Base-by-base conservation (phyloP, 2,797 vertebrate species). In the Pseudochaenichthys georgianus region DNA sequence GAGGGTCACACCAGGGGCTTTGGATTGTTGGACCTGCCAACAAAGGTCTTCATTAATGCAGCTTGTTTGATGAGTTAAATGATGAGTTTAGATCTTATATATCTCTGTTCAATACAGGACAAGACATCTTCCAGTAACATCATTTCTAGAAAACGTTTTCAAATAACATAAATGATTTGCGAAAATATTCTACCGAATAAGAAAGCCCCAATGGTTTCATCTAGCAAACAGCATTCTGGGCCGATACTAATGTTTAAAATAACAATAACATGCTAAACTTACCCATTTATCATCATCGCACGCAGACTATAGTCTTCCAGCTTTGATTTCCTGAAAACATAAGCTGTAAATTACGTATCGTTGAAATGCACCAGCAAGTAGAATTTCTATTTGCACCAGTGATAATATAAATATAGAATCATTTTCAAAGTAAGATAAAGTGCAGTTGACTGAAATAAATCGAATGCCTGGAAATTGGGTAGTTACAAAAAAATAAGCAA, bases 291-390 rank as follows among this genome's bases (percentile, higher is more conserved):
- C 13, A 21, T 42, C 9, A 45, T 23, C 38, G 41, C 48, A 16
- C 21, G 21, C 21, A 21, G 21, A 21, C 51, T 17, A 21, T 34
- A 55, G 5, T 28, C 12, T 12, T n/a, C 5, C 13, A 23, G 8
- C 21, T 70, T 74, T 62, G 42, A 61, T 53, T 58, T 71, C 1
- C 28, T 46, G 51, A 67, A 15, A 70, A 23, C 16, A 51, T 43
- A 43, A n/a, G 16, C 60, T 52, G 23, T 45, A 55, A 52, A 61
- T 64, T 7, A 68, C 5, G 4, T 46, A 15, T 70, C 41, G 12
- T 59, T 77, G 1, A 19, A 74, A 71, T 5, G 2, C 62, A 60
- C 62, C 70, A 50, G 9, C 38, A 65, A 61, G 41, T 52, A 47
- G 7, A 3, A 23, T 42, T 13, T 45, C 4, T 62, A 54, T 77